A percentile compares a stretch with the other conserved stretches of the same genome.
Evolutionary conservation across 2,888 invertebrate genomes (phyloP).

Genomic region (Parascotia fuliginaria): DNA sequence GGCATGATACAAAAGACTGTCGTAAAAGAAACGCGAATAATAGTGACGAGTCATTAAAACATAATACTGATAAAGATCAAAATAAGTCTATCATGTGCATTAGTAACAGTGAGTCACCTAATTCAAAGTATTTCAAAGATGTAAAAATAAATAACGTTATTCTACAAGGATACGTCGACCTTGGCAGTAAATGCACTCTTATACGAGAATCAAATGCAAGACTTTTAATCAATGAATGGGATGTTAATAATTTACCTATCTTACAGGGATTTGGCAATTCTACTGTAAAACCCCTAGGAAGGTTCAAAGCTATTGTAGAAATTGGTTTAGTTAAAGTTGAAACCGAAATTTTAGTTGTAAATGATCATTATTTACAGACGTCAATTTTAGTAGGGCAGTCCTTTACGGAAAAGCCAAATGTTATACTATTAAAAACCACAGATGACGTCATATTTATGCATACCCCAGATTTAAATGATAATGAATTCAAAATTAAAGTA

Average conservation of each 20-base stretch:
- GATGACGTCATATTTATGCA: constrained; percentile 1
- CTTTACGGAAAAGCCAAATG: constrained; percentile 6
- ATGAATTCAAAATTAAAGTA: neutral
- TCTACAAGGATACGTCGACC: neutral
- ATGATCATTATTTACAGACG: too few relatives aligned
- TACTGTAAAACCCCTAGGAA: constrained; percentile 5
- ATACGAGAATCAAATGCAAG: constrained; percentile 3
- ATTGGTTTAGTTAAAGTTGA: constrained; percentile 1
- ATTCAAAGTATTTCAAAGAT: neutral
- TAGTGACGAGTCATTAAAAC: neutral
- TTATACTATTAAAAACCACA: constrained; percentile 2
- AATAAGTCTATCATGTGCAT: constrained; percentile 5
- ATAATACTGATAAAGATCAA: neutral
- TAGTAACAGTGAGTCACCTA: neutral
- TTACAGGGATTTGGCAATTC: constrained; percentile 6
- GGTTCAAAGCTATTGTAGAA: neutral
- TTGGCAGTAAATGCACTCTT: constrained; percentile 5
- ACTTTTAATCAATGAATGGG: neutral
- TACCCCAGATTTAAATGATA: neutral
- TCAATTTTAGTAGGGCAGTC: constrained; percentile 7
- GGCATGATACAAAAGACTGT: neutral
- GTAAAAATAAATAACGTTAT: neutral
- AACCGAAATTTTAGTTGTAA: neutral
- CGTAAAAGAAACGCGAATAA: neutral
- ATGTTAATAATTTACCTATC: neutral